Conservation (phyloP, 2,888 invertebrate species). For the Dyspetes luteomarginatus region DNA sequence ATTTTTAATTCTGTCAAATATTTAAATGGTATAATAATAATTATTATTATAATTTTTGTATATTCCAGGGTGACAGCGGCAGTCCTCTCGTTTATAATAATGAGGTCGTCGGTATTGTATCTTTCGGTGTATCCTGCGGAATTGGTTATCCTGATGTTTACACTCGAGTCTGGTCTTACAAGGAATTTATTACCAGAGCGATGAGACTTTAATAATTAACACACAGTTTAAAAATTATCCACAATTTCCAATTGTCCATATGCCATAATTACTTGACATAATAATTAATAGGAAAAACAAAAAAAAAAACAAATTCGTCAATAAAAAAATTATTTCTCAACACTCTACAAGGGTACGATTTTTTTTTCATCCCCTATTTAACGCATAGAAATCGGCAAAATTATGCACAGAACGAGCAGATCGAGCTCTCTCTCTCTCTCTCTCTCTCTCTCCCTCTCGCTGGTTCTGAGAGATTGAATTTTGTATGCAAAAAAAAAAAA, state of each 20-base stretch:
- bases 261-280: not conserved
- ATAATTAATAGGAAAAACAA: not conserved
- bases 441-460: not conserved
- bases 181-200: not conserved
- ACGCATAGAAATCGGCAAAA: not conserved
- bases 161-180: conserved; percentile 56
- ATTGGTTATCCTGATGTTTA: conserved; percentile 62
- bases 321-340: not conserved
- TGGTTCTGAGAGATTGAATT: conserved; percentile 40
- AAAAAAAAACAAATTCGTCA: too few relatives aligned
- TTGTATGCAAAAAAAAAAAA: not conserved
- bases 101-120: conserved; percentile 64
- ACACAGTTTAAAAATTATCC: not conserved
- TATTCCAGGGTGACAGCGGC: conserved; percentile 66
- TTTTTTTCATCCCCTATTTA: too few relatives aligned
- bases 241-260: not conserved
- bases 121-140: conserved; percentile 55
- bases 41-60: not conserved
- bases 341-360: not conserved
- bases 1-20: not conserved
- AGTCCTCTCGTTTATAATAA: conserved; percentile 63
- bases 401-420: not conserved
- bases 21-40: too few relatives aligned
- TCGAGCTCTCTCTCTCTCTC: not conserved
- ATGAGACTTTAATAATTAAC: not conserved